Base-by-base conservation (phyloP, 2,797 vertebrate genomes). In the Spondyliosoma cantharus region DNA sequence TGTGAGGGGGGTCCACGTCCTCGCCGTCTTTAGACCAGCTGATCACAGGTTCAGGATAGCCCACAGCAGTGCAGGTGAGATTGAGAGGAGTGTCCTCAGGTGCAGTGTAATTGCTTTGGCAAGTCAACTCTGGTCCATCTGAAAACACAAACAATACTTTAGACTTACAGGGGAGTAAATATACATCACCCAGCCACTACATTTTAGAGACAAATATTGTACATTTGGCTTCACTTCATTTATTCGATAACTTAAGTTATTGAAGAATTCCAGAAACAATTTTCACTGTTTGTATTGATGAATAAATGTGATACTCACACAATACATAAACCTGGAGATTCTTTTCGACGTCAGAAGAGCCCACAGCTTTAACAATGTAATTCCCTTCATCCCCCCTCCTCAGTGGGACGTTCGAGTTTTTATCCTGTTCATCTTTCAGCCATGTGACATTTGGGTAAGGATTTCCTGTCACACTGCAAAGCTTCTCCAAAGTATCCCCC, bases 61-160 rank as follows among this genome's bases (percentile, higher is more conserved):
- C 92, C n/a, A 16, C 2, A 13, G n/a, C 17, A 3, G 0, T 67
- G 71, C 94, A 95, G 19, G 2, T 62, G 15, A 90, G 25, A 43
- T 24, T 64, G 57, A 70, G 32, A 74, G 12, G 3, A 42, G 66
- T 0, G 22, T 65, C 0, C 42, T 93, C 92, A n/a, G 17, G 4
- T 7, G 37, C 76, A 15, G n/a, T 82, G 62, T 84, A 86, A 24
- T 0, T 57, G 12, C 0, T 16, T 9, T 54, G 59, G 76, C 94
- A 95, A 0, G 0, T 45, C 43, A 93, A 4, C 65, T 89, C 78
- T 74, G 93, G 93, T 60, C 80, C 86, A 52, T 92, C 94, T 95
- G 67, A 27, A 74, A 70, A 24, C 48, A 56, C 43, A 64, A 52
- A 64, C n/a, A 8, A 76, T 7, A 22, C 19, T 60, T 69, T 29